These are phyloP conservation scores for Lycaon pictus DNA, from an alignment of 2,113 vertebrate genomes.

Conservation along the genomic window DNA sequence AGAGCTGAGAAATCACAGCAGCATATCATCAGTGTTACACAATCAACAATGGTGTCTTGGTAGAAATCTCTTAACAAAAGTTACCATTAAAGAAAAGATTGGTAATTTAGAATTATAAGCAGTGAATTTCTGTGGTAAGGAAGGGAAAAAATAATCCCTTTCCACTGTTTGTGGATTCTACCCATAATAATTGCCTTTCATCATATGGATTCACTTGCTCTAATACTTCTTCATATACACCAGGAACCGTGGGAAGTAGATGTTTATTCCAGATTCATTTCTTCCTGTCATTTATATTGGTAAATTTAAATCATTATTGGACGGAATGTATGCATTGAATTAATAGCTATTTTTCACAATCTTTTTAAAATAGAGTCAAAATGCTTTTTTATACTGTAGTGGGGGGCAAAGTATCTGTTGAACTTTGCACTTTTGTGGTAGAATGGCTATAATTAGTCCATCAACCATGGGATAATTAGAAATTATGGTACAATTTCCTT, in stretches of 20 bases:
- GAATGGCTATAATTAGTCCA: not conserved
- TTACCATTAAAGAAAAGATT: constrained; percentile 44
- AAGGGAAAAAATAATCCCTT: not conserved
- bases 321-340: constrained; percentile 40
- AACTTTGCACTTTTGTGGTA: not conserved
- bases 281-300: not conserved
- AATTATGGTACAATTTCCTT: constrained; percentile 34
- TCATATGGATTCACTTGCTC: not conserved
- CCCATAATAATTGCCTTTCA: constrained; percentile 6
- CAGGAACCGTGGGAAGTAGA: not conserved
- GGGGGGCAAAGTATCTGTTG: not conserved
- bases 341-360: constrained; percentile 8
- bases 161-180: not conserved
- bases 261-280: constrained; percentile 14
- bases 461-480: not conserved
- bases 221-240: not conserved
- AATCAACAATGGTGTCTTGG: constrained; percentile 13
- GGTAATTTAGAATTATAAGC: not conserved
- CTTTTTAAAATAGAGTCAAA: constrained; percentile 45
- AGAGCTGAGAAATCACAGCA: constrained; percentile 12
- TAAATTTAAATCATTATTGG: constrained; percentile 21
- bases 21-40: not conserved
- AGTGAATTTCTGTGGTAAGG: not conserved
- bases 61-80: constrained; percentile 55
- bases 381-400: not conserved